phyloP scores from a whole-genome alignment of 1,140 invertebrate species.

The Hestina assimilis region DNA sequence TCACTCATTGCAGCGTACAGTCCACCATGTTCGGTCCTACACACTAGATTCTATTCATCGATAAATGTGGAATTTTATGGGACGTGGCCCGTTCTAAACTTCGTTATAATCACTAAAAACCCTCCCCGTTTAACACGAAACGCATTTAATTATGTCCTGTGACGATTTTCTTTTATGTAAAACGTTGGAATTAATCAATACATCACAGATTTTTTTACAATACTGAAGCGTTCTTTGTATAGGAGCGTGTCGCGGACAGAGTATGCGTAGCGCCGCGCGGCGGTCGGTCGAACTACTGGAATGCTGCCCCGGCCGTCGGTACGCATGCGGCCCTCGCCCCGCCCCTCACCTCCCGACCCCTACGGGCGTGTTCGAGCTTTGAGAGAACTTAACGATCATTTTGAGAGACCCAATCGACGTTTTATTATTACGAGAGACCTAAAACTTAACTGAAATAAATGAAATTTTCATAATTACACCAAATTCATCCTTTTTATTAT shows the following conservation, averaged over 20 bases:
- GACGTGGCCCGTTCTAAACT: conserved; percentile 66
- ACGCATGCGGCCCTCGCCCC: conserved; percentile 61
- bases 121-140: conserved; percentile 27
- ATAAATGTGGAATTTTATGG: conserved; percentile 76
- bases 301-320: conserved; percentile 54
- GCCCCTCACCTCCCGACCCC: conserved; percentile 31
- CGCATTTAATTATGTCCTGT: conserved; percentile 28
- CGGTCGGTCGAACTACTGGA: conserved; percentile 68
- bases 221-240: conserved; percentile 76
- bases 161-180: conserved; percentile 48
- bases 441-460: background rate
- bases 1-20: conserved; percentile 53
- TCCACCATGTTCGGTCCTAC: conserved; percentile 68
- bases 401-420: conserved; percentile 18
- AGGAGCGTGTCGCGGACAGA: conserved; percentile 50
- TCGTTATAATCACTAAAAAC: conserved; percentile 46
- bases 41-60: conserved; percentile 75
- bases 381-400: conserved; percentile 40
- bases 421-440: conserved; percentile 7
- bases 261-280: conserved; percentile 57
- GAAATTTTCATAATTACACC: background rate
- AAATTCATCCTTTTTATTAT: background rate
- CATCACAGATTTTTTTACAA: conserved; percentile 77
- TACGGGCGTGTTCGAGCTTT: conserved; percentile 58
- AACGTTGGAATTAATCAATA: conserved; percentile 77